Evolutionary conservation across 2,113 vertebrate species (phyloP), one percentile per base, ranked within the genome.

Genomic region (pig (Sus scrofa)): DNA sequence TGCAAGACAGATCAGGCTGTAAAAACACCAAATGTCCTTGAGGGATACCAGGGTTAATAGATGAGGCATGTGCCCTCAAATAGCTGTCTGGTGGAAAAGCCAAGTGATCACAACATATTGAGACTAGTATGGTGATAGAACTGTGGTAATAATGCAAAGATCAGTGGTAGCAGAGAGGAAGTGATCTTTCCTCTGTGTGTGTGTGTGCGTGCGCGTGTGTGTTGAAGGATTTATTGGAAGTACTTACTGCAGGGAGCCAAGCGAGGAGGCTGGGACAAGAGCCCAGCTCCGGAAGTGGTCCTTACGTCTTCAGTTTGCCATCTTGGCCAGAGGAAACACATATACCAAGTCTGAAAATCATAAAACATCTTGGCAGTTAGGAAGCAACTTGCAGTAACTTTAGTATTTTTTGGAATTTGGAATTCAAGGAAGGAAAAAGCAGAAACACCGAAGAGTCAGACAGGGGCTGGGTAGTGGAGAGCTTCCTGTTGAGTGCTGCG

Each of bases 401-500:
- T 78, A 18, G 22, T 68, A 3, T 63, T 90, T 26, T 26, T 70
- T 71, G 34, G 30, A 86, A 63, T 71, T 77, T 56, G 44, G 24
- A 78, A 67, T 68, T 84, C 58, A 74, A 73, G 75, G n/a, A 39
- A 73, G 13, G 37, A 44, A 74, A 20, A n/a, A 50, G 15, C 44
- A 87, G 81, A 30, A 88, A 34, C 15, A 24, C 77, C 54, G 54
- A 65, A 34, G 58, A 37, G 34, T 18, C 9, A 5, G 14, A 5
- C 0, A 6, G 15, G n/a, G 19, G 56, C 44, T 18, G 0, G 26
- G 16, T 13, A 20, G 0, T 7, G 30, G 52, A 27, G 34, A 71
- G 34, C 30, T 30, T 20, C 7, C 2, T 6, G 30, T 24, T 68
- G 13, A 13, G 27, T 7, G 22, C 78, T 15, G 11, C 30, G 52